Evolutionary conservation across 1,140 invertebrate genomes (phyloP).

Genomic region (Ceratitis capitata): DNA sequence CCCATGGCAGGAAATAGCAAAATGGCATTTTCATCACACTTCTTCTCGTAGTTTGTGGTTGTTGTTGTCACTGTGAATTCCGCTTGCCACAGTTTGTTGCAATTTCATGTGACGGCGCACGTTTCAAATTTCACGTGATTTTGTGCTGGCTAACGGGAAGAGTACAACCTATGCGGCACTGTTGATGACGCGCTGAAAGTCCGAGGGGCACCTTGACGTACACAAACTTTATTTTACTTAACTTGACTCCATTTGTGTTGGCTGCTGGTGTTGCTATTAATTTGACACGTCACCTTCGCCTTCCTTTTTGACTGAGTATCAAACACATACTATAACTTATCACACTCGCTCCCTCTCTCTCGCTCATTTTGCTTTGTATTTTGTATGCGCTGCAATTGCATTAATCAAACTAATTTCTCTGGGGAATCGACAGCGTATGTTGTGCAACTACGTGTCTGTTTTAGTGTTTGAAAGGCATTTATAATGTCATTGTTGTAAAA

Average conservation of each 20-base stretch:
- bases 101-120: conserved; percentile 6
- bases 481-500: no score
- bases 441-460: no score
- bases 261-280: conserved; percentile 21
- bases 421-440: background rate
- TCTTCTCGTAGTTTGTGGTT: background rate
- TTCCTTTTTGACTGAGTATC: no score
- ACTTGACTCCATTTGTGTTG: background rate
- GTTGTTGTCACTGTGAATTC: background rate
- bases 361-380: background rate
- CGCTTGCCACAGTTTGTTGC: background rate
- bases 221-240: background rate
- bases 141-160: background rate
- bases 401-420: conserved; percentile 34
- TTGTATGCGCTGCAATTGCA: conserved; percentile 17
- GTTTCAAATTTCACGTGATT: background rate
- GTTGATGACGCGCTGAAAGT: background rate
- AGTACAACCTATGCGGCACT: background rate
- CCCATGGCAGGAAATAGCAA: background rate
- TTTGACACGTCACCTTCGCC: background rate
- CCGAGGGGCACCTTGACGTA: background rate
- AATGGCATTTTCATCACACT: conserved; percentile 23
- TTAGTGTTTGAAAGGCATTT: no score
- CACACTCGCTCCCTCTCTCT: background rate
- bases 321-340: no score